phyloP scores from a whole-genome alignment of 2,113 vertebrate species.

The Corythornis vintsioides region DNA sequence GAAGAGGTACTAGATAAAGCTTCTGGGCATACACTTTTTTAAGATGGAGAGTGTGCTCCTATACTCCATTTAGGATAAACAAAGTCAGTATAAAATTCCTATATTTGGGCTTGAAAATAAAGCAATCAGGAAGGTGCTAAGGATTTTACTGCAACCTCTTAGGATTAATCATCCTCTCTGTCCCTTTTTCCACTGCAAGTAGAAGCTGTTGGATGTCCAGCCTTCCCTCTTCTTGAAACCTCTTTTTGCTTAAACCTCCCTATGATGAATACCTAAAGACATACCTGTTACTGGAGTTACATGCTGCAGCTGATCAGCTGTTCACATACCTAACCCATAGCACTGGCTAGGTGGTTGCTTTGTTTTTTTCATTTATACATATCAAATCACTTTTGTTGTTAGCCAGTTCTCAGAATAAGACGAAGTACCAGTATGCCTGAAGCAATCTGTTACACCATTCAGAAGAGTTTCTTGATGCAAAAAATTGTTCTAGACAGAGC shows the following conservation, averaged over 20 bases:
- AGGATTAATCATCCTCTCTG: background rate
- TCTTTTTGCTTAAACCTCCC: background rate
- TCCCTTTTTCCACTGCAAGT: background rate
- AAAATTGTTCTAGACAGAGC: background rate
- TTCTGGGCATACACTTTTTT: background rate
- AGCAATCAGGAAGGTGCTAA: background rate
- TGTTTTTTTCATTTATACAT: background rate
- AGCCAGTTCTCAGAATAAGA: background rate
- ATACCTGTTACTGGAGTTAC: no score
- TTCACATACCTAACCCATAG: background rate
- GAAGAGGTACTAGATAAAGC: background rate
- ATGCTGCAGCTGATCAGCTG: background rate
- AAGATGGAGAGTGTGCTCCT: background rate
- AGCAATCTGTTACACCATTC: background rate
- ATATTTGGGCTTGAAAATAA: background rate
- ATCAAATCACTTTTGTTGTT: background rate
- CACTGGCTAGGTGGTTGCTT: background rate
- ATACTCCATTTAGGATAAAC: background rate
- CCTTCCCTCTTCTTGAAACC: background rate
- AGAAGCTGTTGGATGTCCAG: background rate
- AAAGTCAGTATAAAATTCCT: background rate
- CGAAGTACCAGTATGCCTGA: background rate
- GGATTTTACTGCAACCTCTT: background rate
- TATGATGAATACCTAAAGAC: background rate
- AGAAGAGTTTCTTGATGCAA: background rate